These are phyloP conservation scores for Hycleus cichorii DNA, from an alignment of 1,140 invertebrate genomes.

Conservation along the genomic window DNA sequence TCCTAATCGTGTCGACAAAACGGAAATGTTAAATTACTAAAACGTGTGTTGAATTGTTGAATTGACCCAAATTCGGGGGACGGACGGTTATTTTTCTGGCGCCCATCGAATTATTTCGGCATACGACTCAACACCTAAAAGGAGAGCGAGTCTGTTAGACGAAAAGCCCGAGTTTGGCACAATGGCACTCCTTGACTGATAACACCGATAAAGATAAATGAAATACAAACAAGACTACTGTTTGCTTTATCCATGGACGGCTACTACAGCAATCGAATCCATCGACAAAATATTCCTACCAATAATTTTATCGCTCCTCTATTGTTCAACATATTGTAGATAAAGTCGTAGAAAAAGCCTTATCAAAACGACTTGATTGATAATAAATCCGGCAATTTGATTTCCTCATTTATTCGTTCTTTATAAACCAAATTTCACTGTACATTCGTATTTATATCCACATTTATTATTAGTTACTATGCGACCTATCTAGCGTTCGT, in stretches of 20 bases:
- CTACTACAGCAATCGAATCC: not conserved
- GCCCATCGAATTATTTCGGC: conserved; percentile 12
- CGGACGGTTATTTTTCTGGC: not conserved
- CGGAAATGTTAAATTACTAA: conserved; percentile 13
- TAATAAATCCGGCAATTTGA: too few species aligned
- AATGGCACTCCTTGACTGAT: conserved; percentile 15
- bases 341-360: too few species aligned
- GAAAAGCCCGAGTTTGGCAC: not conserved
- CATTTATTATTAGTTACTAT: too few species aligned
- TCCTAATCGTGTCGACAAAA: conserved; percentile 4
- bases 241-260: conserved; percentile 5
- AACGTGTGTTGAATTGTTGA: conserved; percentile 8
- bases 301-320: too few species aligned
- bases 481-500: too few species aligned
- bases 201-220: conserved; percentile 12
- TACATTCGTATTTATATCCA: too few species aligned
- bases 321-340: too few species aligned
- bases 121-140: not conserved
- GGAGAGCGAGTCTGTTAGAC: too few species aligned
- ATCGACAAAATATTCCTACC: too few species aligned
- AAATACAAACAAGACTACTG: conserved; percentile 15
- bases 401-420: too few species aligned
- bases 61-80: conserved; percentile 9
- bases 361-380: too few species aligned
- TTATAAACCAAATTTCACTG: too few species aligned